These are phyloP conservation scores for Psammodynastes pulverulentus DNA, from an alignment of 2,113 vertebrate species.

Conservation along the genomic window DNA sequence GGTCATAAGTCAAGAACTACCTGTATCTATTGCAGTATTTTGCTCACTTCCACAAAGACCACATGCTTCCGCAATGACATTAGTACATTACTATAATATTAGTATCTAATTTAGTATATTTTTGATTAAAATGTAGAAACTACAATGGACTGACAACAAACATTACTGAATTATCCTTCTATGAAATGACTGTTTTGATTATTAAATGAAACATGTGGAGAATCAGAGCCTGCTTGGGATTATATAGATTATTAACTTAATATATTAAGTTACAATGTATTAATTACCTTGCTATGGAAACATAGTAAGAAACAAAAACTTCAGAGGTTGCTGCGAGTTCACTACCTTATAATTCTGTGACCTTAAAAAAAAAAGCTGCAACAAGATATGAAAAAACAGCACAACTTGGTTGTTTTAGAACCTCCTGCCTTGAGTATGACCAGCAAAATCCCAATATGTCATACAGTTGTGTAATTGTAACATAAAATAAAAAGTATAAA, in stretches of 20 bases:
- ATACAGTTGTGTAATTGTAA: not conserved
- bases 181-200: not conserved
- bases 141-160: not conserved
- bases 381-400: not conserved
- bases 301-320: not conserved
- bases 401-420: not conserved
- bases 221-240: not conserved
- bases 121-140: not conserved
- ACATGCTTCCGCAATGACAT: not conserved
- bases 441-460: not conserved
- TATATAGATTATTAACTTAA: not conserved
- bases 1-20: not conserved
- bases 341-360: not conserved
- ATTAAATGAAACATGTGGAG: not conserved
- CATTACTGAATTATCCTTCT: not conserved
- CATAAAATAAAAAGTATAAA: not conserved
- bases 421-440: not conserved
- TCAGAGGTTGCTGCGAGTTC: too few relatives aligned
- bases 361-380: not conserved
- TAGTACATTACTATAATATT: not conserved
- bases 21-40: not conserved
- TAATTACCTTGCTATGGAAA: not conserved
- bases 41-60: not conserved
- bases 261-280: not conserved
- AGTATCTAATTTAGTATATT: not conserved